Evolutionary conservation across 2,888 invertebrate genomes (phyloP), one percentile per base, ranked within the genome.

Genomic region (Seladonia tumulorum): DNA sequence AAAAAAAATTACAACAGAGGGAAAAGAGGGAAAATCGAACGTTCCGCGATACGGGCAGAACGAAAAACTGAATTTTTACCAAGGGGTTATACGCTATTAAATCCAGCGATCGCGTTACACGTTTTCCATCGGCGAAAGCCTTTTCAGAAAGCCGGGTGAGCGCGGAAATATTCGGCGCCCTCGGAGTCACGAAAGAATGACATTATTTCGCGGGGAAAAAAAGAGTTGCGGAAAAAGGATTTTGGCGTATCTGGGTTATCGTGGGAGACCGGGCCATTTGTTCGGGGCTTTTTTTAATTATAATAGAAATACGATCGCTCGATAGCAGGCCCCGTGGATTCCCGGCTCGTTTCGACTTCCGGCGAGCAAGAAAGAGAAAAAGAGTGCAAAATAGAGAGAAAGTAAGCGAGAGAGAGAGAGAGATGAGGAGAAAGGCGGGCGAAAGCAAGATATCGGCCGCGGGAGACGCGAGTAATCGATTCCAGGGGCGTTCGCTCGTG

Each of bases 401-500:
- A n/a, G 71, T 5, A 7, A 16, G 16, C 25, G 72, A 72, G 71
- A 45, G 25, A 25, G 45, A 5, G 45, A 45, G 14, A 47, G 25
- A 5, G 25, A 72, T n/a, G n/a, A 29, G 25, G 49, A 25, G 16
- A 16, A 18, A 29, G 45, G 42, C 66, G 29, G 7, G 49, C n/a
- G 12, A 25, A 18, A 35, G 49, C 29, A 49, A 49, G 72, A 72
- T 47, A 72, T 72, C 49, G 47, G 49, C 29, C 22, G 39, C 22
- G 72, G 49, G 72, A 72, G 60, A 35, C 22, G 57, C 29, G 49
- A 47, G 79, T 76, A 79, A 85, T 85, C 84, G 79, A 85, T 83
- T 76, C 29, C 39, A 71, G 39, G 79, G 75, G 83, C 87, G 86
- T 83, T 86, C 83, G 87, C 60, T 79, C 87, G 89, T 89, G 85